Evolutionary conservation across 1,140 invertebrate genomes (phyloP).

Genomic region (Tyrophagus putrescentiae): DNA sequence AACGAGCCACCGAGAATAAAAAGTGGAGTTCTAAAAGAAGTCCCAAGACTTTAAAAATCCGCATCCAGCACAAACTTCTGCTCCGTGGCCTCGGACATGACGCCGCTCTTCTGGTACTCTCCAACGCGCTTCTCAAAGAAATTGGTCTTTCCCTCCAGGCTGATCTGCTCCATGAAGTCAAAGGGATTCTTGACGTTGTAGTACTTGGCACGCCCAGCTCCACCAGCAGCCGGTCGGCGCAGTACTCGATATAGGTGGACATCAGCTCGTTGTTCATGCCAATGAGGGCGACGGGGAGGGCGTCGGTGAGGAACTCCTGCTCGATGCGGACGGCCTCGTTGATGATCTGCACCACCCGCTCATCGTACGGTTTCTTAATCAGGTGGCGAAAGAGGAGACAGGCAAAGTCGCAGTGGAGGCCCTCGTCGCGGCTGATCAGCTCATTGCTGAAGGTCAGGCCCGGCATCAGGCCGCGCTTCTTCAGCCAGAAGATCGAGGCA

Average conservation of each 20-base stretch:
- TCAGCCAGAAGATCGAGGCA: constrained; percentile 98
- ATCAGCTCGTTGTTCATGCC: constrained; percentile 96
- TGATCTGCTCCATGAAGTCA: constrained; percentile 98
- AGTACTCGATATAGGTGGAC: constrained; percentile 92
- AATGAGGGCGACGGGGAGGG: constrained; percentile 78
- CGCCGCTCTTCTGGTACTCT: constrained; percentile 93
- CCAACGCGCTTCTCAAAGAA: constrained; percentile 99
- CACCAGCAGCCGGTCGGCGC: constrained; percentile 77
- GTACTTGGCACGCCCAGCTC: constrained; percentile 79
- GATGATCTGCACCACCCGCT: constrained; percentile 67
- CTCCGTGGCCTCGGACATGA: constrained; percentile 51
- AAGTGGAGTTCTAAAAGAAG: too few relatives aligned
- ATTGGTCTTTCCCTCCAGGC: constrained; percentile 95
- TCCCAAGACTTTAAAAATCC: constrained; percentile 85
- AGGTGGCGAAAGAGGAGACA: constrained; percentile 92
- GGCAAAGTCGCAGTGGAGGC: constrained; percentile 96
- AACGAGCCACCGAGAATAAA: too few relatives aligned
- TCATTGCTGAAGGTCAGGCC: constrained; percentile 98
- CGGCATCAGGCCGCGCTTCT: constrained; percentile 95
- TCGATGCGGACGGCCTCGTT: constrained; percentile 87
- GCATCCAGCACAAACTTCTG: constrained; percentile 67
- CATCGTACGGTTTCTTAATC: constrained; percentile 66
- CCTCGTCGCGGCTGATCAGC: constrained; percentile 95
- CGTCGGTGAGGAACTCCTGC: constrained; percentile 93
- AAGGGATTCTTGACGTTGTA: constrained; percentile 92